Conservation (phyloP, 2,113 vertebrate genomes). For the human (Homo sapiens) region DNA sequence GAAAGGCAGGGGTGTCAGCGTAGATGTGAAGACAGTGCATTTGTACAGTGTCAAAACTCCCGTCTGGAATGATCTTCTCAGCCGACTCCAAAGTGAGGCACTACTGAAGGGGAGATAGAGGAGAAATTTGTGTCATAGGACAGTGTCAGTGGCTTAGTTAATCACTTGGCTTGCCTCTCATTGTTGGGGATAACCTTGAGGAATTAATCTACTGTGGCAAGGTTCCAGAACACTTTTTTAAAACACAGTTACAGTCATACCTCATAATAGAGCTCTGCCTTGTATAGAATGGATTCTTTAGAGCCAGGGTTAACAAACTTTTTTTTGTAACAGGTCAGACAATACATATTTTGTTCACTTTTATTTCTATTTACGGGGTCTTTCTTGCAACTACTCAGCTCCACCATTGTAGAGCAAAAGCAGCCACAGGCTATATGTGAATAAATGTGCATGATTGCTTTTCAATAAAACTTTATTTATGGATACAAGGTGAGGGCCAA, state of each 20-base stretch:
- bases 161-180: constrained; percentile 55
- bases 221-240: background rate
- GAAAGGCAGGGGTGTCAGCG: background rate
- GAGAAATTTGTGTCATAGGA: constrained; percentile 20
- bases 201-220: constrained; percentile 49
- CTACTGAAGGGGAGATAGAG: background rate
- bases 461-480: constrained; percentile 61
- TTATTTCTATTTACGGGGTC: background rate
- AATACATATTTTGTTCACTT: constrained; percentile 8
- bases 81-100: background rate
- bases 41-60: background rate
- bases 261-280: background rate
- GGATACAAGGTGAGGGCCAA: background rate
- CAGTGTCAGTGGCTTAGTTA: constrained; percentile 37
- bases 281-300: background rate
- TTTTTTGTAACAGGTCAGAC: background rate
- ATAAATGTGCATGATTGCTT: background rate
- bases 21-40: background rate
- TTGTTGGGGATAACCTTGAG: constrained; percentile 52
- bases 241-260: background rate
- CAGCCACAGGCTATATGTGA: background rate
- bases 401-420: background rate
- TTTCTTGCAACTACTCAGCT: background rate
- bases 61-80: background rate
- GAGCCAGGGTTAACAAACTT: background rate